phyloP scores from a whole-genome alignment of 2,113 vertebrate species.

The Myrmophylax atrothorax region DNA sequence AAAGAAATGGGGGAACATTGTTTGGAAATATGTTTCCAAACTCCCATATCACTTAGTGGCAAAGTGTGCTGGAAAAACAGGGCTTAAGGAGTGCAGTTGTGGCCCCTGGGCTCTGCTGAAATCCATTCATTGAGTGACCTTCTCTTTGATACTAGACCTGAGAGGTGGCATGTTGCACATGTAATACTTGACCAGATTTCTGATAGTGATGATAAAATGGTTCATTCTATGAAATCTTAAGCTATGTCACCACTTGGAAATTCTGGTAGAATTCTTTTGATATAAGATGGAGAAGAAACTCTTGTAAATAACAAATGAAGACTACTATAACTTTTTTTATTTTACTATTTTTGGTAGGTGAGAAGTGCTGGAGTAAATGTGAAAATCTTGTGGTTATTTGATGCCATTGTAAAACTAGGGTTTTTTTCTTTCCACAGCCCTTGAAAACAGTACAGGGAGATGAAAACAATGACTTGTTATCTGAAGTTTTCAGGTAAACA shows the following conservation, averaged over 20 bases:
- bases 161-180: not conserved
- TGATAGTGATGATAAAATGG: not conserved
- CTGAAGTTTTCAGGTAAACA: not conserved
- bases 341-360: not conserved
- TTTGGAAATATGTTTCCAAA: not conserved
- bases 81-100: not conserved
- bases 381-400: not conserved
- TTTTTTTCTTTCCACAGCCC: not conserved
- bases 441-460: not conserved
- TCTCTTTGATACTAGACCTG: not conserved
- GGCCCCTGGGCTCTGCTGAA: not conserved
- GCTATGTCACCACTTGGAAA: not conserved
- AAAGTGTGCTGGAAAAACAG: not conserved
- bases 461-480: too few relatives aligned
- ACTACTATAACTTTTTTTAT: not conserved
- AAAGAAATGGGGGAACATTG: fast-evolving
- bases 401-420: not conserved
- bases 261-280: not conserved
- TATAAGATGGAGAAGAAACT: not conserved
- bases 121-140: not conserved
- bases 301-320: not conserved
- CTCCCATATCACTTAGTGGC: not conserved
- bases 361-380: not conserved
- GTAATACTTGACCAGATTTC: not conserved
- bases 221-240: not conserved